Conservation (phyloP, 1,140 invertebrate species). For the Drosophila guanche region DNA sequence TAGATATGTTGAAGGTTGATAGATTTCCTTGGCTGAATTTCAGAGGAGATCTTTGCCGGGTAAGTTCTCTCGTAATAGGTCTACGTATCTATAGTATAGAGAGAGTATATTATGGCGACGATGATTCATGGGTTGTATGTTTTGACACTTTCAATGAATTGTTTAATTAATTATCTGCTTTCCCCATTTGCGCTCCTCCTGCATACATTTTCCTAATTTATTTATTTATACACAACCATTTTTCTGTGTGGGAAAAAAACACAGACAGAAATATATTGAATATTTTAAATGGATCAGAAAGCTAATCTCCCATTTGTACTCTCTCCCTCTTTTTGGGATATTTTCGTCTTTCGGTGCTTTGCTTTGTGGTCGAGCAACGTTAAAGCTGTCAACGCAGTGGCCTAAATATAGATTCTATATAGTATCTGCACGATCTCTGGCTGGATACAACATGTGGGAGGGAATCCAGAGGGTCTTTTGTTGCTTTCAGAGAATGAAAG, state of each 20-base stretch:
- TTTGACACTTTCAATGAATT: conserved; percentile 72
- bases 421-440: conserved; percentile 4
- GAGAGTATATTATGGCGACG: too few relatives aligned
- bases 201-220: conserved; percentile 29
- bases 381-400: conserved; percentile 50
- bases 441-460: not conserved
- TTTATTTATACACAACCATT: conserved; percentile 33
- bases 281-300: conserved; percentile 23
- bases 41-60: too few relatives aligned
- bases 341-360: conserved; percentile 9
- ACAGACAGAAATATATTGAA: too few relatives aligned
- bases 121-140: conserved; percentile 15
- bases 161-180: conserved; percentile 52
- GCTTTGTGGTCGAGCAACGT: conserved; percentile 5
- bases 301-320: conserved; percentile 17
- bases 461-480: too few relatives aligned
- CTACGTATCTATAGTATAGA: too few relatives aligned
- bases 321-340: conserved; percentile 10
- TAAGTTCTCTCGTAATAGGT: too few relatives aligned
- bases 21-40: too few relatives aligned
- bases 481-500: too few relatives aligned
- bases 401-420: conserved; percentile 46
- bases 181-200: not conserved
- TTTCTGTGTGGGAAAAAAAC: not conserved
- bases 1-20: too few relatives aligned